Evolutionary conservation across 2,113 vertebrate species (phyloP), one percentile per base, ranked within the genome.

Genomic region (Phrynosoma blainvillii): DNA sequence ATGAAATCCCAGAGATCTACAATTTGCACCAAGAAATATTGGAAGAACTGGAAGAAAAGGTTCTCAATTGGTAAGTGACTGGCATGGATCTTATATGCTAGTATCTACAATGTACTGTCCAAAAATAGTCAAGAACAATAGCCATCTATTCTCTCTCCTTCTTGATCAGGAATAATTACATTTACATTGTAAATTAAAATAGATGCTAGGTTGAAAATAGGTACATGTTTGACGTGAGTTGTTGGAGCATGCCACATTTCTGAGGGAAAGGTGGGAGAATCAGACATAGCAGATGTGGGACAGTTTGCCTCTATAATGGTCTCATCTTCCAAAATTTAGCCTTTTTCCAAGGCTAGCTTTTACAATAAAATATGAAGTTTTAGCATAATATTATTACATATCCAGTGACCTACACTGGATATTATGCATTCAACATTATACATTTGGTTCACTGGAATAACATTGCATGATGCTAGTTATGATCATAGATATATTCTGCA

Each of bases 21-120:
- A 93, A 95, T 62, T 96, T 99, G 47, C 98, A 99, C 93, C 96
- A 95, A 90, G 96, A 96, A 75, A 97, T 99, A 91, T 95, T 99
- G 90, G 93, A 88, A 30, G 98, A 98, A 89, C 95, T 99, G 95
- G 98, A 98, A 91, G 95, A 97, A 75, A 97, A 97, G 89, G 93
- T 99, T 82, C 90, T 95, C 54, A 95, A 97, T 87, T 99, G 98
- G 99, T 98, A 96, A 70, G n/a, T 78, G 73, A 84, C 23, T 20
- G 42, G 79, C 16, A 23, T 86, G 30, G 30, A 52, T 21, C 42
- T 9, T 52, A 42, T 77, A 32, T 16, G 47, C 47, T 47, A 47
- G 47, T 7, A 47, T 47, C 47, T 47, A 47, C 47, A 47, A 7
- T 14, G 25, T 2, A 42, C 16, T 27, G 11, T 81, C 16, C 32